phyloP scores from a whole-genome alignment of 2,113 vertebrate species.

The Mohoua ochrocephala region DNA sequence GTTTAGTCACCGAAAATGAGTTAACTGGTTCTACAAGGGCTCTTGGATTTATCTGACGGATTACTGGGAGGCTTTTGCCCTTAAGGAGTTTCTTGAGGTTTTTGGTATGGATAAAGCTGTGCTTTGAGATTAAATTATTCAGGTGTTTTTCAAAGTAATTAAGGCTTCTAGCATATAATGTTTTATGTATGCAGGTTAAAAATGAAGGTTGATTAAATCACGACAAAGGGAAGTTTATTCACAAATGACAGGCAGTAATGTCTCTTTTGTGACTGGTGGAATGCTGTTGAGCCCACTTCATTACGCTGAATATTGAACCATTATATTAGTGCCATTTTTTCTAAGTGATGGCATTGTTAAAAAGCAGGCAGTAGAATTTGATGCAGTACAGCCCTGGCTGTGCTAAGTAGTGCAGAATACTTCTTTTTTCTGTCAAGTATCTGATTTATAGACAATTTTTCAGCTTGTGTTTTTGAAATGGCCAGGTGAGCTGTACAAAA shows the following conservation, averaged over 20 bases:
- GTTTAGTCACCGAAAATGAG: neutral
- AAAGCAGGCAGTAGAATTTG: neutral
- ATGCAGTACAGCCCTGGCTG: neutral
- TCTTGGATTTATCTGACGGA: neutral
- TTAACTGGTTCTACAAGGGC: neutral
- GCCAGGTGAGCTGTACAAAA: neutral
- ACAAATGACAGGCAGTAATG: neutral
- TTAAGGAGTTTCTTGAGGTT: neutral
- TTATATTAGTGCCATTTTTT: neutral
- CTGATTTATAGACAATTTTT: conserved; percentile 14
- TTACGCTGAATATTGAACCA: neutral
- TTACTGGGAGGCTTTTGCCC: conserved; percentile 6
- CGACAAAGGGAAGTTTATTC: conserved; percentile 52
- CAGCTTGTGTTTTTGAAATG: conserved; percentile 7
- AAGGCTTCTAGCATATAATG: conserved; percentile 51
- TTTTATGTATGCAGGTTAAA: conserved; percentile 67
- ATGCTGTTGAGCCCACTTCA: neutral
- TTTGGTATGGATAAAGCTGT: neutral
- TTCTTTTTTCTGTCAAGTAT: neutral
- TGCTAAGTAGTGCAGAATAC: neutral
- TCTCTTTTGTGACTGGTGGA: conserved; percentile 27
- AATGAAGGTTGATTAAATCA: conserved; percentile 61
- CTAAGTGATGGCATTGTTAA: neutral
- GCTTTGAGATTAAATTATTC: conserved; percentile 56
- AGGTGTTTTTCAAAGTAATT: conserved; percentile 61